Percentiles rank a stretch among this genome's conserved stretches.
Conservation (phyloP, 2,113 vertebrate genomes). For the Sphaerodactylus townsendi region DNA sequence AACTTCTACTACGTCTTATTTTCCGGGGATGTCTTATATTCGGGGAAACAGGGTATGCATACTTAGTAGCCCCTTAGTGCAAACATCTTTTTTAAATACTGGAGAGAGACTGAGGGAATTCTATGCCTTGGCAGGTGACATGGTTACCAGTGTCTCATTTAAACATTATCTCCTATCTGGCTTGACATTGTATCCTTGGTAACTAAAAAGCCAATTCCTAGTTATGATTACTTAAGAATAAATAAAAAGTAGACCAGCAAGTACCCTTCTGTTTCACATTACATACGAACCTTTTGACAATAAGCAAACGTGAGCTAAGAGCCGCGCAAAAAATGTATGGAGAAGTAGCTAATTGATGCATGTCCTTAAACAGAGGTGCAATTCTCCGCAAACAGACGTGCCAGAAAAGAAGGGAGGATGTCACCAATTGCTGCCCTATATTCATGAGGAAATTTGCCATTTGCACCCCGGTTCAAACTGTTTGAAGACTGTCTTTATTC, state of each 20-base stretch:
- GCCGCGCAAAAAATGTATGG: constrained; percentile 32
- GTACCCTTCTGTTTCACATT: constrained; percentile 40
- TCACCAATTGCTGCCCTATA: constrained; percentile 1
- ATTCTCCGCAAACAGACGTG: background rate
- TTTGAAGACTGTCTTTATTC: constrained; percentile 64
- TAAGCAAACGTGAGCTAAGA: constrained; percentile 34
- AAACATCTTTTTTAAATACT: too few species aligned
- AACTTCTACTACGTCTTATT: too few species aligned
- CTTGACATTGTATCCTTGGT: constrained; percentile 49
- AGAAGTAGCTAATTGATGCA: constrained; percentile 52
- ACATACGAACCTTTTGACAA: constrained; percentile 44
- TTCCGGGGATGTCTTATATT: too few species aligned
- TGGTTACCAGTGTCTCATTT: constrained; percentile 62
- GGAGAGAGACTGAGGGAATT: too few species aligned
- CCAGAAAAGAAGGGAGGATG: constrained; percentile 21
- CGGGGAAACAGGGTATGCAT: too few species aligned
- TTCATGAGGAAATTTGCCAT: constrained; percentile 4
- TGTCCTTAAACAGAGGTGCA: constrained; percentile 27
- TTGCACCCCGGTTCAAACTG: constrained; percentile 20
- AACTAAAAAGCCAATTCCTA: constrained; percentile 47
- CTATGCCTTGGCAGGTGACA: constrained; percentile 61
- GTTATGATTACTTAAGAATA: background rate
- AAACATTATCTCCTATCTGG: constrained; percentile 67
- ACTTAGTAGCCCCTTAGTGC: too few species aligned
- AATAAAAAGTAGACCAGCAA: constrained; percentile 15